A percentile compares a stretch with the other conserved stretches of the same genome.
phyloP scores from a whole-genome alignment of 2,113 vertebrate genomes.

The Euleptes europaea region DNA sequence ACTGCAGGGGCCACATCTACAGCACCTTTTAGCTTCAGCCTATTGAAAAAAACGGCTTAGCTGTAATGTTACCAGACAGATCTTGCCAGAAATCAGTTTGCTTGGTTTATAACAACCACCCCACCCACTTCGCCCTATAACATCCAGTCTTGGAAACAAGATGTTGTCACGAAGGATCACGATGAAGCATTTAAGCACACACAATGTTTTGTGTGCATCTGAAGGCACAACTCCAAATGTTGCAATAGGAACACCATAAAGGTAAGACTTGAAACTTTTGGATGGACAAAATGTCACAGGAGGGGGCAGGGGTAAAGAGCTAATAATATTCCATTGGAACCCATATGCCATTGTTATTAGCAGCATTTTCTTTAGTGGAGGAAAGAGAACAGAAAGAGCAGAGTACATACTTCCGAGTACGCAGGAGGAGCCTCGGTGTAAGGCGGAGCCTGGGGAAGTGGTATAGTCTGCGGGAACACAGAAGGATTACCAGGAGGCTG shows the following conservation, averaged over 20 bases:
- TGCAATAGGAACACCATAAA: neutral
- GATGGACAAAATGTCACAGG: neutral
- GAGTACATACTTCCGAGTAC: conserved; percentile 86
- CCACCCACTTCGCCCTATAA: neutral
- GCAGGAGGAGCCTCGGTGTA: conserved; percentile 92
- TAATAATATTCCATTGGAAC: neutral
- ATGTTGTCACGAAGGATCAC: neutral
- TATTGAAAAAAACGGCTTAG: neutral
- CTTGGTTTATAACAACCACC: neutral
- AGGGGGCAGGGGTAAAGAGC: neutral
- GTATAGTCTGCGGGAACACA: conserved; percentile 88
- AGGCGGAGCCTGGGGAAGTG: conserved; percentile 89
- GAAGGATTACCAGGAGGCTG: conserved; percentile 81
- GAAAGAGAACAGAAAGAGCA: neutral
- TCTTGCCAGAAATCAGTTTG: neutral
- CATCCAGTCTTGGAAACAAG: neutral
- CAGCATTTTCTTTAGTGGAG: neutral
- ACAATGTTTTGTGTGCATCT: neutral
- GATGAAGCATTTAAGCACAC: neutral
- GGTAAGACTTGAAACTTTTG: neutral
- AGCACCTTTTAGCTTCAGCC: neutral
- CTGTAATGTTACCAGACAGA: neutral
- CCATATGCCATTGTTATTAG: neutral
- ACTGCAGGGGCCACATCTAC: neutral
- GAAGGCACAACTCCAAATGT: neutral